Conservation (phyloP, 2,113 vertebrate genomes). For the Dicrurus megarhynchus region DNA sequence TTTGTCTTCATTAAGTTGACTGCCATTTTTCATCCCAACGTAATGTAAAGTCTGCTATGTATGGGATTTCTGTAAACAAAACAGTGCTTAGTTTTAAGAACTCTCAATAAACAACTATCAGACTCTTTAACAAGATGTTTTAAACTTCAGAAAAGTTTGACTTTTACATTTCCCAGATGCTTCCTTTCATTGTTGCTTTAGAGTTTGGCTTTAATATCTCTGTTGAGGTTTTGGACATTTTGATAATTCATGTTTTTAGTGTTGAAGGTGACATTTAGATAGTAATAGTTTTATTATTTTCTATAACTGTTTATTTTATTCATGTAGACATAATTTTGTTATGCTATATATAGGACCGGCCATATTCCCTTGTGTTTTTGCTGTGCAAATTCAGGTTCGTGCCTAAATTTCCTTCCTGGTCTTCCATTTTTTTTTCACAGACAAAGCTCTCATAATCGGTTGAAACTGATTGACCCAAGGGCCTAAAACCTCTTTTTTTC, state of each 20-base stretch:
- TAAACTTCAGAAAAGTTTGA: slow-evolving; percentile 70
- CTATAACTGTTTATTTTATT: neutral
- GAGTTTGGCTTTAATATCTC: slow-evolving; percentile 13
- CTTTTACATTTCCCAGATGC: slow-evolving; percentile 65
- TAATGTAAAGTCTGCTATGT: neutral
- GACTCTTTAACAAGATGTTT: slow-evolving; percentile 56
- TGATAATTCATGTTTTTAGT: slow-evolving; percentile 54
- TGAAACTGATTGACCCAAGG: neutral
- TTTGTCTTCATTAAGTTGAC: slow-evolving; percentile 66
- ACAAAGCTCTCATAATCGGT: neutral
- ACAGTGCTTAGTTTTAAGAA: slow-evolving; percentile 73
- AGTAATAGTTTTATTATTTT: slow-evolving; percentile 14
- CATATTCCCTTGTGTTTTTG: neutral
- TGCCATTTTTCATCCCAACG: slow-evolving; percentile 56
- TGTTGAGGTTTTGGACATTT: slow-evolving; percentile 24
- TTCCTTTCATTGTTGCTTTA: slow-evolving; percentile 38
- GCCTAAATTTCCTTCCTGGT: neutral
- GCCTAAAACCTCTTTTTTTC: slow-evolving; percentile 18
- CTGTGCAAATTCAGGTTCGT: neutral
- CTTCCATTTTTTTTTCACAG: neutral
- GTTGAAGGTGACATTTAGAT: slow-evolving; percentile 41
- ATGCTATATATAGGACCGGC: neutral
- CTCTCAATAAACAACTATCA: slow-evolving; percentile 64
- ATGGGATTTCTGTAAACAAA: slow-evolving; percentile 73
- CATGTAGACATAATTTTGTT: neutral